Evolutionary conservation across 1,140 invertebrate genomes (phyloP).

Genomic region (Musca domestica): DNA sequence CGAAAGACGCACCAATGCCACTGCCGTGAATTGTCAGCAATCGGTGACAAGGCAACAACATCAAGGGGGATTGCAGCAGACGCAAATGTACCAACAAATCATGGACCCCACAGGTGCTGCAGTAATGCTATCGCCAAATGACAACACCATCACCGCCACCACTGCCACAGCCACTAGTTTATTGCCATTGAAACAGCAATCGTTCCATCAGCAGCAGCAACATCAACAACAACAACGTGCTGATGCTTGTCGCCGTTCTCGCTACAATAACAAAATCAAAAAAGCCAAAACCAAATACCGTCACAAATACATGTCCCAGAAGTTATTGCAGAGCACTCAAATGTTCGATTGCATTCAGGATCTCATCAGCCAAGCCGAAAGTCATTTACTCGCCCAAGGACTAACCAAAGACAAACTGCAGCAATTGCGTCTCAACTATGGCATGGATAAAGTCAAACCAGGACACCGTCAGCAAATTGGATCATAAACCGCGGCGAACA

Average conservation of each 20-base stretch:
- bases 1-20: constrained; percentile 34
- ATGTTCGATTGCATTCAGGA: constrained; percentile 42
- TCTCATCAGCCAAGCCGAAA: constrained; percentile 43
- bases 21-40: not conserved
- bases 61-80: not conserved
- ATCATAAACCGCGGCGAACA: too few species aligned
- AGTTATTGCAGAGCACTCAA: constrained; percentile 38
- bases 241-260: constrained; percentile 47
- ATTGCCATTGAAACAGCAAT: not conserved
- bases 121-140: not conserved
- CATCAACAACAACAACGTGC: constrained; percentile 38
- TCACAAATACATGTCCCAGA: constrained; percentile 43
- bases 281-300: constrained; percentile 46
- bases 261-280: constrained; percentile 50
- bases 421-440: too few species aligned
- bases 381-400: constrained; percentile 26
- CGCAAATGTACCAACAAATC: not conserved
- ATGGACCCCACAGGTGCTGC: not conserved
- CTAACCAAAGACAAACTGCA: not conserved
- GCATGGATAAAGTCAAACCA: too few species aligned
- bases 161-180: not conserved
- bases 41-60: not conserved
- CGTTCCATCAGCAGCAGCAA: not conserved
- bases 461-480: too few species aligned
- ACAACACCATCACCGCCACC: not conserved